Base-by-base conservation (phyloP, 2,797 vertebrate species). In the Cossypha dichroa region DNA sequence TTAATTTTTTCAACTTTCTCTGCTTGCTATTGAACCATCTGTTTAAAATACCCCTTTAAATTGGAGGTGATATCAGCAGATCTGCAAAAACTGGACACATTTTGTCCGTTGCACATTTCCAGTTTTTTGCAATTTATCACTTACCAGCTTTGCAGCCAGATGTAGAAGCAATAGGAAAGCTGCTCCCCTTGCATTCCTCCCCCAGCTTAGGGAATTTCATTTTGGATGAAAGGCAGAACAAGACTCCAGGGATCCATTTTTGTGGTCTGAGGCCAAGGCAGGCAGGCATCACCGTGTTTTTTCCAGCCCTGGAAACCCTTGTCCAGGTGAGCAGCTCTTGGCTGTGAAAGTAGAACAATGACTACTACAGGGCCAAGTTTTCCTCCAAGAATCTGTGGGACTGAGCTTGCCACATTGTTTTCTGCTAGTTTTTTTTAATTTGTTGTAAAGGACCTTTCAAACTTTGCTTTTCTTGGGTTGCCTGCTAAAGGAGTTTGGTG, bases 1-100 rank as follows among this genome's bases (percentile, higher is more conserved):
- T 83, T n/a, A 94, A 76, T 80, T 90, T 96, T 72, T 85, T 55
- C 33, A 38, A 55, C 78, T 63, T 92, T 83, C 46, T 79, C 73
- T 67, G 55, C 58, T 79, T 7, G 1, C 28, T 79, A 75, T 56
- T 33, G 31, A 75, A 86, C 62, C 31, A 51, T n/a, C 48, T 77
- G 36, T 75, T 88, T 41, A 74, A 88, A 74, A 62, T 6, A 40
- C 3, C 55, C 26, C 5, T 75, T 93, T 76, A 82, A 59, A 69
- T 34, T 72, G 59, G 62, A 60, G 52, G 54, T 41, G 64, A 18
- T 41, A 40, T 43, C 55, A 79, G 74, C 43, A 79, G 56, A 76
- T 25, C 20, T 67, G 29, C 69, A 70, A 66, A 38, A 34, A 58
- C 4, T 36, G 22, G 22, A 7, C n/a, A n/a, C 5, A 17, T 83